These are phyloP conservation scores for Trimorus sp. DNA, from an alignment of 2,888 invertebrate species.

Conservation along the genomic window DNA sequence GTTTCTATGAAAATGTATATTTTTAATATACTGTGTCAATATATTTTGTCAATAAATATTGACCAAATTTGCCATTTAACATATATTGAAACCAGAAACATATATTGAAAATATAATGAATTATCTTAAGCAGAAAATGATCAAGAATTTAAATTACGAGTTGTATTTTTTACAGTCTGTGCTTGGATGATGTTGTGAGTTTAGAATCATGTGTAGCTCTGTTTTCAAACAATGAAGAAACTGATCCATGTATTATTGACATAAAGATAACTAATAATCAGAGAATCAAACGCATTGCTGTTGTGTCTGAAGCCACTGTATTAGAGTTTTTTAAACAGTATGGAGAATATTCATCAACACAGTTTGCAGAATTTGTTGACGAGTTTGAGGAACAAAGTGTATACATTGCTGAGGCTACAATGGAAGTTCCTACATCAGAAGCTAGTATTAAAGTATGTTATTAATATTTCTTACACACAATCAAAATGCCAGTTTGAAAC, in stretches of 20 bases:
- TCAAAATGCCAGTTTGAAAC: too few relatives aligned
- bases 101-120: too few relatives aligned
- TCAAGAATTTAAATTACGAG: constrained; percentile 9
- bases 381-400: constrained; percentile 79
- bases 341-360: constrained; percentile 81
- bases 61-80: too few relatives aligned
- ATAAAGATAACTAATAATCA: constrained; percentile 70
- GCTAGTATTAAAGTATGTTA: constrained; percentile 77
- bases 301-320: constrained; percentile 81
- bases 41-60: too few relatives aligned
- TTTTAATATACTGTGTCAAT: too few relatives aligned
- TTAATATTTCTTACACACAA: too few relatives aligned
- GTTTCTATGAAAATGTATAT: too few relatives aligned
- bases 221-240: constrained; percentile 45
- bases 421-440: constrained; percentile 76
- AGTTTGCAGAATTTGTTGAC: constrained; percentile 78
- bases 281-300: constrained; percentile 76
- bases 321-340: constrained; percentile 81
- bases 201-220: constrained; percentile 75
- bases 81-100: too few relatives aligned
- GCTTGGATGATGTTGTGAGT: constrained; percentile 77
- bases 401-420: constrained; percentile 75
- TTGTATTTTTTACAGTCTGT: constrained; percentile 73
- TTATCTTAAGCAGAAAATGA: constrained; percentile 7
- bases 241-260: too few relatives aligned